These are phyloP conservation scores for Falco cherrug DNA, from an alignment of 2,797 vertebrate species.

Conservation along the genomic window DNA sequence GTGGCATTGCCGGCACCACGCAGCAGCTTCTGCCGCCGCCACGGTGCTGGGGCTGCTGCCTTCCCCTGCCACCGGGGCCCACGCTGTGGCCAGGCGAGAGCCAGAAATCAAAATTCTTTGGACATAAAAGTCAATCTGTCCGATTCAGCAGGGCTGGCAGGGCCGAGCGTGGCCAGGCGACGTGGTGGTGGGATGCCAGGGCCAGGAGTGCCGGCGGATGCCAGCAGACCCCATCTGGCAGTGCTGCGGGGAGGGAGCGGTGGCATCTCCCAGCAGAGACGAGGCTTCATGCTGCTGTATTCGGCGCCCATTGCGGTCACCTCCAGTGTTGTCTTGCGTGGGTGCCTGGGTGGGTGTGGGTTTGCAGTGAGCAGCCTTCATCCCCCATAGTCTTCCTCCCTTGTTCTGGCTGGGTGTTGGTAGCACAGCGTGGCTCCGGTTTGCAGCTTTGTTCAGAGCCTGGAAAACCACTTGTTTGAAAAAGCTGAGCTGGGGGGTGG, in stretches of 20 bases:
- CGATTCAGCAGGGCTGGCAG: background rate
- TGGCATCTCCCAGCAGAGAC: background rate
- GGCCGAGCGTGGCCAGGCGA: background rate
- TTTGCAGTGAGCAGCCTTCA: background rate
- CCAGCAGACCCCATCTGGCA: background rate
- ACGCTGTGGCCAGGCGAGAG: accelerated
- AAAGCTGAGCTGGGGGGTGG: background rate
- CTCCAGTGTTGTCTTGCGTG: background rate
- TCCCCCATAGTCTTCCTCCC: background rate
- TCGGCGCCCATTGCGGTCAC: background rate
- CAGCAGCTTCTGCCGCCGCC: background rate
- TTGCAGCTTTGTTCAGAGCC: background rate
- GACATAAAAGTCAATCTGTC: background rate
- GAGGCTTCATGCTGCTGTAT: background rate
- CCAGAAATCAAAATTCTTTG: accelerated
- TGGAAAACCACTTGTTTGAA: background rate
- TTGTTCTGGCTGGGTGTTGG: background rate
- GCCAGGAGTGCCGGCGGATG: background rate
- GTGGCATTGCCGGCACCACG: accelerated
- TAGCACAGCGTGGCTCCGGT: accelerated
- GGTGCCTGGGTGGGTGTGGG: background rate
- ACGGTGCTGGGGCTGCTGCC: background rate
- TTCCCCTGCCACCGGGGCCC: accelerated
- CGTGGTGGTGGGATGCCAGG: background rate
- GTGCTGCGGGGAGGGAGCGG: background rate